Evolutionary conservation across 2,888 invertebrate species (phyloP), one percentile per base, ranked within the genome.

Genomic region (Clitarchus hookeri): DNA sequence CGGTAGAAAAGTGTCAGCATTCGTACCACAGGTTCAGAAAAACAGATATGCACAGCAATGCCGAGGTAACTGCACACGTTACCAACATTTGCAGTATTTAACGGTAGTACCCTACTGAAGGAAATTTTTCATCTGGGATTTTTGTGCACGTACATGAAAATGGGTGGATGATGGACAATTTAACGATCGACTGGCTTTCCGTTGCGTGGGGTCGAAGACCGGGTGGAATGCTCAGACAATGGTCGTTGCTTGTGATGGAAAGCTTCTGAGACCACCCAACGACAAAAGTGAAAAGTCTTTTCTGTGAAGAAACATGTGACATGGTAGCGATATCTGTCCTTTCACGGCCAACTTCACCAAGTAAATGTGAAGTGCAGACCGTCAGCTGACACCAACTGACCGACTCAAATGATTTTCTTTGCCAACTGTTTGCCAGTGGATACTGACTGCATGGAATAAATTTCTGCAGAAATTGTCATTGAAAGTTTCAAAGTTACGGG

Each of bases 141-240:
- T 11, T 26, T 27, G 36, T 84, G n/a, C 87, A 80, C 27, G 86
- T 79, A 3, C 48, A 87, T 8, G 80, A 77, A 27, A 86, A 84
- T 36, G 86, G 86, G 0, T 86, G 85, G 86, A 85, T 87, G 82
- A 84, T 26, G n/a, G 84, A 82, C 13, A 83, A 65, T 26, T 79
- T 78, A 36, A 26, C 85, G n/a, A 44, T 77, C 12, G 84, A 86
- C n/a, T 87, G 86, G 86, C 19, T 87, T 25, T 19, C 27, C 3
- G 53, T 11, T 36, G 86, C 86, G n/a, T 87, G 86, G 85, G 23
- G 65, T 36, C 9, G 26, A 44, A 12, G 84, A 23, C 82, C 84
- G 25, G 86, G 86, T 19, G 79, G 65, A 26, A 23, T 85, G 26
- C 77, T 82, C 0, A 53, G 79, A 19, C 53, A 53, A 26, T 6